phyloP scores from a whole-genome alignment of 1,140 invertebrate species.

The Leptonema lineaticorne region DNA sequence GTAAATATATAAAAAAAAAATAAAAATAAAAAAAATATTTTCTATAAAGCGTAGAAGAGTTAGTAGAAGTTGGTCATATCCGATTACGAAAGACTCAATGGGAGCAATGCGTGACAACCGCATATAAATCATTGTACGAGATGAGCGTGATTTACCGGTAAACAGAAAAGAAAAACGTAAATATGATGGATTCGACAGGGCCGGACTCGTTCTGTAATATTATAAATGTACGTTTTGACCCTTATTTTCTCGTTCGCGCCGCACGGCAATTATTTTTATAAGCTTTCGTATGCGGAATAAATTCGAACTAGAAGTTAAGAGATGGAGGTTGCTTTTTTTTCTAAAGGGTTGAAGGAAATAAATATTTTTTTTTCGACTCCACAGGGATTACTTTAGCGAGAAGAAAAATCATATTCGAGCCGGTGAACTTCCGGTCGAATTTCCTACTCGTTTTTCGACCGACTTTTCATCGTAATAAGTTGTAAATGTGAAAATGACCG shows the following conservation, averaged over 20 bases:
- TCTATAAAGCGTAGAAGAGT: too few species aligned
- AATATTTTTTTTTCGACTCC: constrained; percentile 1
- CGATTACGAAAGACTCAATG: too few species aligned
- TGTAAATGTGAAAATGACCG: background rate
- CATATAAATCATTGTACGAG: too few species aligned
- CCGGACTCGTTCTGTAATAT: background rate
- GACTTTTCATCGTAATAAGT: constrained; percentile 6
- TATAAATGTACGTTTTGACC: too few species aligned
- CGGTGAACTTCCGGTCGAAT: background rate
- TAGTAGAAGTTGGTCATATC: too few species aligned
- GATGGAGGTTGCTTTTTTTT: too few species aligned
- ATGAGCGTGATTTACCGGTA: too few species aligned
- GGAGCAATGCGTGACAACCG: too few species aligned
- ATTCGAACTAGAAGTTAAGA: background rate
- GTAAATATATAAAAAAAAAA: too few species aligned
- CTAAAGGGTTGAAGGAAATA: too few species aligned
- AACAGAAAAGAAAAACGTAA: background rate
- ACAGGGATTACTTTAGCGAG: background rate
- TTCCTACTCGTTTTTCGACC: background rate
- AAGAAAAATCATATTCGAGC: constrained; percentile 6
- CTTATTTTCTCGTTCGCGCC: background rate
- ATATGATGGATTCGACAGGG: background rate
- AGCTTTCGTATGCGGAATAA: background rate
- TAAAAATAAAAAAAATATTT: too few species aligned
- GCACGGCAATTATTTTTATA: background rate